These are phyloP conservation scores for Passer domesticus DNA, from an alignment of 2,113 vertebrate species.

Conservation along the genomic window DNA sequence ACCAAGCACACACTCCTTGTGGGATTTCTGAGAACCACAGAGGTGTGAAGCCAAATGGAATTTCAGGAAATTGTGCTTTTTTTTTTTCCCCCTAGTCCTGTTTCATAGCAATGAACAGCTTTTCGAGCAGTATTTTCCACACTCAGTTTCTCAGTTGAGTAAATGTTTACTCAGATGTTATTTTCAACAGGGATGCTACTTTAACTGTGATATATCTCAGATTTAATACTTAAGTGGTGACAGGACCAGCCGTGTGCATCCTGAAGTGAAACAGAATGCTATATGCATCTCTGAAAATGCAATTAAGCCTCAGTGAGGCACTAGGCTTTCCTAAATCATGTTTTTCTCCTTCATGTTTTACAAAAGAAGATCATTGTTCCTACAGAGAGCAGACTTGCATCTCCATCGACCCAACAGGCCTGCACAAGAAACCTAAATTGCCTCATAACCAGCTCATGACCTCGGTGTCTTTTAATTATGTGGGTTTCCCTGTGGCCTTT, in stretches of 20 bases:
- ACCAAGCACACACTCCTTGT: background rate
- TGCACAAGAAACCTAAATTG: conserved; percentile 69
- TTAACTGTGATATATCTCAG: conserved; percentile 74
- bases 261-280: conserved; percentile 79
- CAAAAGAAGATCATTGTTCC: conserved; percentile 72
- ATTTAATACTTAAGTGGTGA: background rate
- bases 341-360: conserved; percentile 58
- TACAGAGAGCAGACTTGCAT: conserved; percentile 43
- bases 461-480: conserved; percentile 67
- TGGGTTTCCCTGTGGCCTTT: conserved; percentile 47
- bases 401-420: conserved; percentile 62
- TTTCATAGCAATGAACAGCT: background rate
- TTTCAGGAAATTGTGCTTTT: background rate
- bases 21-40: background rate
- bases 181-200: conserved; percentile 80
- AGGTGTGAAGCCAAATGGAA: background rate
- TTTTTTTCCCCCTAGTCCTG: background rate
- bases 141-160: conserved; percentile 36
- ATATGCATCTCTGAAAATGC: conserved; percentile 75
- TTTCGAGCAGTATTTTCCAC: conserved; percentile 1
- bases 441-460: conserved; percentile 72
- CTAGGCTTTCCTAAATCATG: conserved; percentile 53
- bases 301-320: conserved; percentile 78
- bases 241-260: conserved; percentile 46
- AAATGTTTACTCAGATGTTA: conserved; percentile 76